These are phyloP conservation scores for Caranx melampygus DNA, from an alignment of 2,113 vertebrate species.

Conservation along the genomic window DNA sequence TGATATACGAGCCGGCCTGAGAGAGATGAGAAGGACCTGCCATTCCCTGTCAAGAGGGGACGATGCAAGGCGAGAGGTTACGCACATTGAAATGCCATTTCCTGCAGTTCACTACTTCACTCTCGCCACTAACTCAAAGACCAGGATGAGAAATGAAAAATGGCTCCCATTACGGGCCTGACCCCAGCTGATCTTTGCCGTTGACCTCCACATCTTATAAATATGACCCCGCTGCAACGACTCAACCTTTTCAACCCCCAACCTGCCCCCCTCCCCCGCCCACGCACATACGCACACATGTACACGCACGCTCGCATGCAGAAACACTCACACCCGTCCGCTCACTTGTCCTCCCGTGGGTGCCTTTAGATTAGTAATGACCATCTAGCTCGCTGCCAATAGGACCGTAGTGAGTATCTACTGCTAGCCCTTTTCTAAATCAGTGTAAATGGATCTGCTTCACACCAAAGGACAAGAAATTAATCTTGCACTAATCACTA, in stretches of 20 bases:
- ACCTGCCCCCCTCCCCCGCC: no score
- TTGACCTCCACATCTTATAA: conserved; percentile 68
- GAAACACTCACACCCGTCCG: conserved; percentile 7
- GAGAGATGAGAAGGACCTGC: conserved; percentile 77
- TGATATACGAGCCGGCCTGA: conserved; percentile 75
- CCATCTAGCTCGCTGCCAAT: conserved; percentile 54
- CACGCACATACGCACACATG: not conserved
- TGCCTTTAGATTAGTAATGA: conserved; percentile 61
- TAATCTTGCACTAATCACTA: conserved; percentile 67
- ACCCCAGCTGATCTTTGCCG: conserved; percentile 62
- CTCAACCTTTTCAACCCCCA: conserved; percentile 50
- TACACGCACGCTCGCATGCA: not conserved
- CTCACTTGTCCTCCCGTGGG: conserved; percentile 12
- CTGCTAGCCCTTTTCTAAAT: conserved; percentile 39
- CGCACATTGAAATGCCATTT: conserved; percentile 77
- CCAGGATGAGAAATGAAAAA: conserved; percentile 77
- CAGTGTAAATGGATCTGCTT: conserved; percentile 61
- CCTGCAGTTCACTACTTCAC: conserved; percentile 57
- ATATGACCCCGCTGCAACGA: conserved; percentile 43
- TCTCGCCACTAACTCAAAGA: conserved; percentile 26
- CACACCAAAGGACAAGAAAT: conserved; percentile 62
- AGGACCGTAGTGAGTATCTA: conserved; percentile 39
- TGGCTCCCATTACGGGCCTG: conserved; percentile 73
- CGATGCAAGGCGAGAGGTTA: conserved; percentile 69
- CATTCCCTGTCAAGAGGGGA: conserved; percentile 71